Evolutionary conservation across 2,113 vertebrate species (phyloP).

Genomic region (Corythaeola cristata): DNA sequence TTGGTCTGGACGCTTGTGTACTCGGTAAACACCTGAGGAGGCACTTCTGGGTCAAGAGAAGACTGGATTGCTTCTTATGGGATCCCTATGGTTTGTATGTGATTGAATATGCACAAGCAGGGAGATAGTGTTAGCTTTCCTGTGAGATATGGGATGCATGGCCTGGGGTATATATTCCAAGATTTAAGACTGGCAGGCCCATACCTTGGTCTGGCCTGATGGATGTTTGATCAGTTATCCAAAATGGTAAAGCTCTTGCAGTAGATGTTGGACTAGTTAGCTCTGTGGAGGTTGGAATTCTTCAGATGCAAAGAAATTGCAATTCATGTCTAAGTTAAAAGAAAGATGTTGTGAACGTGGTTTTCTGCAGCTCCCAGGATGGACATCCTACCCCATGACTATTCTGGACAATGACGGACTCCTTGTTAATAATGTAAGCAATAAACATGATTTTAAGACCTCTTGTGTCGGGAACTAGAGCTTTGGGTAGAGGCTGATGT

Average conservation of each 20-base stretch:
- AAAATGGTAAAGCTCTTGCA: not conserved
- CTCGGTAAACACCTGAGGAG: not conserved
- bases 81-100: not conserved
- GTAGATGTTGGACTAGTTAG: not conserved
- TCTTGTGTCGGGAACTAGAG: rapidly evolving
- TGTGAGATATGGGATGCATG: not conserved
- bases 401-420: not conserved
- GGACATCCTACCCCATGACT: not conserved
- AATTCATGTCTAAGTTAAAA: not conserved
- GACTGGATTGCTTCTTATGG: not conserved
- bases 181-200: too few species aligned
- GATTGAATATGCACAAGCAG: not conserved
- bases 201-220: not conserved
- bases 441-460: not conserved
- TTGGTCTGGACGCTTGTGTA: not conserved
- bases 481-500: not conserved
- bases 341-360: rapidly evolving
- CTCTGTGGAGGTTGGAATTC: not conserved
- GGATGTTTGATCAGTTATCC: not conserved
- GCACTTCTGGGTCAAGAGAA: not conserved
- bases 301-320: not conserved
- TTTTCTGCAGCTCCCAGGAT: not conserved
- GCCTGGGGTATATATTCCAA: not conserved
- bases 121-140: not conserved
- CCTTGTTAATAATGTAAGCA: not conserved